Conservation (phyloP, 2,888 invertebrate species). For the Nipponacmea schrenckii region DNA sequence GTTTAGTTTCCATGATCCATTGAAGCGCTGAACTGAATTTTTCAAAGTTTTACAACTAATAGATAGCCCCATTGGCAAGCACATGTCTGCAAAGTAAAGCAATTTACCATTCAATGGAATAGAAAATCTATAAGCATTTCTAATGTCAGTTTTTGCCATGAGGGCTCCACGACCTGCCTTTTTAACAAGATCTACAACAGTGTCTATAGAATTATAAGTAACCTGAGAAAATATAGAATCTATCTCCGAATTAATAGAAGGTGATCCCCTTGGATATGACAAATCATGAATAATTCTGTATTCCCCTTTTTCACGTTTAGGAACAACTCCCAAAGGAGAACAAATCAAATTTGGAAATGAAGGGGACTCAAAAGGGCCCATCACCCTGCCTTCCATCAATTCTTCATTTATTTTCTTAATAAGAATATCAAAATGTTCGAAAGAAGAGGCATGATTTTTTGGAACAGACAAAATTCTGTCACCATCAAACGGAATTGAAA, state of each 20-base stretch:
- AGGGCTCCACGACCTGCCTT: neutral
- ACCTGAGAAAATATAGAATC: neutral
- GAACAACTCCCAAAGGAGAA: neutral
- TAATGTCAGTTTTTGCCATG: constrained; percentile 5
- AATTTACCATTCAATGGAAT: neutral
- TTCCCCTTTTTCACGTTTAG: neutral
- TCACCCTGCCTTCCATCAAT: neutral
- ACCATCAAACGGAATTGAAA: neutral
- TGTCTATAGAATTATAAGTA: neutral
- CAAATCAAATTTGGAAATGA: neutral
- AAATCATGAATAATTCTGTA: neutral
- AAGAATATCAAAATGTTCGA: neutral
- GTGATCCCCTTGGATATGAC: too few relatives aligned
- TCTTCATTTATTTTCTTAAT: neutral
- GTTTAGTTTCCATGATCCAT: constrained; percentile 6
- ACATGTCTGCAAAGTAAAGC: neutral
- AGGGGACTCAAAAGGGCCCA: neutral
- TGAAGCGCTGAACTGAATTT: constrained; percentile 5
- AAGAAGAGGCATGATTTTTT: neutral
- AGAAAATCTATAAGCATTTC: neutral
- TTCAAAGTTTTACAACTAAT: constrained; percentile 2
- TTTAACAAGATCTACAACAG: neutral
- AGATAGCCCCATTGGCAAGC: neutral
- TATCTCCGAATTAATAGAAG: neutral
- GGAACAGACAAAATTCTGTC: neutral